Evolutionary conservation across 2,113 vertebrate genomes (phyloP).

Genomic region (Laticauda colubrina): DNA sequence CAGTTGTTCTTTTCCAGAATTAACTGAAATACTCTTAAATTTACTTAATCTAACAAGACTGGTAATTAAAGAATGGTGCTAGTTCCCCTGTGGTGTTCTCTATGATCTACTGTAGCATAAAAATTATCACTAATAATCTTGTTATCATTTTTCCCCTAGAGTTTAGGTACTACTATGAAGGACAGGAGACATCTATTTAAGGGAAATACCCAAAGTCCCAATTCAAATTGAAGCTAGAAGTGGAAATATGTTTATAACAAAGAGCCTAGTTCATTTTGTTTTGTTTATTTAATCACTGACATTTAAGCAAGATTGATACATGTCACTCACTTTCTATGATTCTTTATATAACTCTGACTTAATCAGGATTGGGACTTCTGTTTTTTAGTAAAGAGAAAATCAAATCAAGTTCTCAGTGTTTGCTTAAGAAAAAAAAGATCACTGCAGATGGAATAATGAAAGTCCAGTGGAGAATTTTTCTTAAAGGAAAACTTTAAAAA

Average conservation of each 20-base stretch:
- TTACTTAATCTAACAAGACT: not conserved
- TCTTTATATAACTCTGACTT: not conserved
- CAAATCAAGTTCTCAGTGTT: not conserved
- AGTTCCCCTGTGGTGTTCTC: constrained; percentile 37
- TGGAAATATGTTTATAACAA: not conserved
- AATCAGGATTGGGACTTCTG: not conserved
- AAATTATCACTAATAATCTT: constrained; percentile 24
- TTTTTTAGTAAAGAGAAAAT: not conserved
- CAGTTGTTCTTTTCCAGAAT: not conserved
- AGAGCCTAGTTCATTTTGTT: not conserved
- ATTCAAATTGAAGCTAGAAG: not conserved
- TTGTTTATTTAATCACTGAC: not conserved
- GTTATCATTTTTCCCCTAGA: not conserved
- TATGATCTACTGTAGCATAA: constrained; percentile 46
- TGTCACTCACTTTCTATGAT: not conserved
- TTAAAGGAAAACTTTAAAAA: not conserved
- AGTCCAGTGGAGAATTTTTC: not conserved
- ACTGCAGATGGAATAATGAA: not conserved
- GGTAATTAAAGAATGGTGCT: not conserved
- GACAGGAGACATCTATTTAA: not conserved
- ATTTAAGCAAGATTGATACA: not conserved
- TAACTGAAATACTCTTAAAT: not conserved
- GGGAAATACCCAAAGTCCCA: not conserved
- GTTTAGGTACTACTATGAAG: not conserved
- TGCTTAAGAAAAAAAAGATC: not conserved